Evolutionary conservation across 2,888 invertebrate genomes (phyloP).

Genomic region (Oxyteleia sp.): DNA sequence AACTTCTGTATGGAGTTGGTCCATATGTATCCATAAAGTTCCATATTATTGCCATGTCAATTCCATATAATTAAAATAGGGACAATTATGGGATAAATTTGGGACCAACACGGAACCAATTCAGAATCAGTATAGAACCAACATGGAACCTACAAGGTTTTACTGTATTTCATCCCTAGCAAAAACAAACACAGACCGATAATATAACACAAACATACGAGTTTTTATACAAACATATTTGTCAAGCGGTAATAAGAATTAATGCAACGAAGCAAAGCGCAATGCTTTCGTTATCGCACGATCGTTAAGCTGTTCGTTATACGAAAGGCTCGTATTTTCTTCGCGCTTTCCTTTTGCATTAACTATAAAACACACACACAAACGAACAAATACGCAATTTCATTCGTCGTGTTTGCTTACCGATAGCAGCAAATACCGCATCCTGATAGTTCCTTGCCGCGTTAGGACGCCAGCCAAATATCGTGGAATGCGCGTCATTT

Average conservation of each 20-base stretch:
- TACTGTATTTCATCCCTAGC: too few relatives aligned
- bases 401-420: conserved; percentile 62
- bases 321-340: conserved; percentile 4
- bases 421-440: conserved; percentile 74
- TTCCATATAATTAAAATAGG: too few relatives aligned
- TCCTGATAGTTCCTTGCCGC: conserved; percentile 71
- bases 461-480: conserved; percentile 70
- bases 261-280: not conserved
- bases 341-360: conserved; percentile 20
- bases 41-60: too few relatives aligned
- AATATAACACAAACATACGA: too few relatives aligned
- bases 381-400: conserved; percentile 46
- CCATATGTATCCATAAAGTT: too few relatives aligned
- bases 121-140: too few relatives aligned
- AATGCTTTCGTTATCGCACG: not conserved
- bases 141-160: too few relatives aligned
- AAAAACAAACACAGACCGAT: too few relatives aligned
- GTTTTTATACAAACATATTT: not conserved
- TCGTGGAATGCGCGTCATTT: conserved; percentile 74
- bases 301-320: not conserved
- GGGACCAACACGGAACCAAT: too few relatives aligned
- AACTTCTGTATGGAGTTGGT: too few relatives aligned
- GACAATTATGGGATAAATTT: too few relatives aligned
- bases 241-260: not conserved
- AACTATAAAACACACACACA: conserved; percentile 19